Percentiles rank a stretch among this genome's conserved stretches.
Evolutionary conservation across 2,113 vertebrate genomes (phyloP).

Genomic region (Himantopus leucocephalus): DNA sequence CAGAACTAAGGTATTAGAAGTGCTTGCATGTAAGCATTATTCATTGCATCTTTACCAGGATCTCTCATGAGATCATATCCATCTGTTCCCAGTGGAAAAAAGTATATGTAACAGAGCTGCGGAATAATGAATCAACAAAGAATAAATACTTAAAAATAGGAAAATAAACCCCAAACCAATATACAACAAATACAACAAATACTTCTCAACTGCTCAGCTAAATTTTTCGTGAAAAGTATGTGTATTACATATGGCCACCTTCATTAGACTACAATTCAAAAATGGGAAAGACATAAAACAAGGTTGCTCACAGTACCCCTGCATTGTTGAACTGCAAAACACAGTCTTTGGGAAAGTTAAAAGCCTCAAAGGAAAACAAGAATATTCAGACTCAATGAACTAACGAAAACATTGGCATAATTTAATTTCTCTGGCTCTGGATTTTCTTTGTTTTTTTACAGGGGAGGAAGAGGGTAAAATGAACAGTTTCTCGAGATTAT

Average conservation of each 20-base stretch:
- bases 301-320: not conserved
- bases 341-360: not conserved
- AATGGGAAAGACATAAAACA: slow-evolving; percentile 8
- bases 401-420: not conserved
- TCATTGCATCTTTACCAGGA: not conserved
- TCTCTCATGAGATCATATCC: not conserved
- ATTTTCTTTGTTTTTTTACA: not conserved
- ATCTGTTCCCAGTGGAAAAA: not conserved
- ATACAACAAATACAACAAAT: not conserved
- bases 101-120: not conserved
- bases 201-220: not conserved
- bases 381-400: not conserved
- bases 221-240: not conserved
- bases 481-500: not conserved
- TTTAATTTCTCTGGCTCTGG: not conserved
- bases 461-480: not conserved
- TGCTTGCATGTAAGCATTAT: not conserved
- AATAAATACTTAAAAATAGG: not conserved
- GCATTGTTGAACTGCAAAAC: not conserved
- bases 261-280: not conserved
- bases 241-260: not conserved
- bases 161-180: not conserved
- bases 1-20: not conserved
- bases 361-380: not conserved
- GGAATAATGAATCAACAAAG: not conserved